Evolutionary conservation across 2,888 invertebrate genomes (phyloP), one percentile per base, ranked within the genome.

Genomic region (Yponomeuta sedellus): DNA sequence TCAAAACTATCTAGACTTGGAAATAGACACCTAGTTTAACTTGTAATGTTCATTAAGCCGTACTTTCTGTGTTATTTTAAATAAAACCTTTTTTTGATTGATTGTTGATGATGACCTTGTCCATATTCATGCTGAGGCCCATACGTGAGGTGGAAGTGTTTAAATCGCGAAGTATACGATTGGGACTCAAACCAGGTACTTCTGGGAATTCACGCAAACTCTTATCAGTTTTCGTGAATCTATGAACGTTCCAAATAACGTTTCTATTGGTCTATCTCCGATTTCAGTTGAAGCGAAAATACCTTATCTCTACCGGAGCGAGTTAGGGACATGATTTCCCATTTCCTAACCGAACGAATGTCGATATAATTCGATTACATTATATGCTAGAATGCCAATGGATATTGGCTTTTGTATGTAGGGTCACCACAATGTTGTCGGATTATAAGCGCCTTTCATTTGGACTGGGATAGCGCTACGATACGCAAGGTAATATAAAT

Each of bases 321-420:
- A 16, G 44, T 1, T 16, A 16, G 44, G 44, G 44, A 52, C 12
- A 52, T 52, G 44, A 52, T 52, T 52, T 52, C 44, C 44, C 44
- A 52, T 52, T 52, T 52, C 44, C 44, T 52, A 52, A 52, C 44
- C 44, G 44, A 52, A 52, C 44, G 16, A 52, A 52, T 52, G 44
- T 5, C 44, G 44, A 52, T 16, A 52, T 52, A 52, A 52, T 52
- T 52, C 44, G 44, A 52, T 52, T 52, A 52, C 44, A 52, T 52
- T 52, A 12, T 52, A 52, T 52, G 44, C 44, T 5, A 52, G 44
- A 52, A 52, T 52, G 44, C 16, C 44, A 52, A 12, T 52, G 44
- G 44, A 12, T 52, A 52, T 52, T 52, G 44, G 44, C 44, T 52
- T 52, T 52, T 52, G 44, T 12, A 1, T 6, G 44, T 52, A 52